Evolutionary conservation across 2,888 invertebrate genomes (phyloP).

Genomic region (Junonia oenone): DNA sequence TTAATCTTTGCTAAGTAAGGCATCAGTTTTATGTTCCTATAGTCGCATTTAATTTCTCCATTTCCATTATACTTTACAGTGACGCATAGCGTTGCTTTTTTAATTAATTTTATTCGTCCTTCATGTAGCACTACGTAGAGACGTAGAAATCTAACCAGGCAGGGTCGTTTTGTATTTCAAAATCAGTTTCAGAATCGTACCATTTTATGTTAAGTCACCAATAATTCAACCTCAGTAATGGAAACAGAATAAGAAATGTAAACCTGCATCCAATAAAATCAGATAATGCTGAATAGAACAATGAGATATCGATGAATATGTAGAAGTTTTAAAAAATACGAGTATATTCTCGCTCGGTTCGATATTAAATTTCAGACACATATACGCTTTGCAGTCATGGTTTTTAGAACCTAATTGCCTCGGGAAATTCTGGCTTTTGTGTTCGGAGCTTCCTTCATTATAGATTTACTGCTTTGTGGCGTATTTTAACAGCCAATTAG

Average conservation of each 20-base stretch:
- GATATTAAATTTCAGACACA: not conserved
- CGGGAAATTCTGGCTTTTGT: constrained; percentile 4
- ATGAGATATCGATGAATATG: not conserved
- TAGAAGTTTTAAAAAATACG: not conserved
- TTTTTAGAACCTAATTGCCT: not conserved
- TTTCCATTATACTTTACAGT: not conserved
- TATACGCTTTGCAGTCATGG: not conserved
- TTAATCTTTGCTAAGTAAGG: not conserved
- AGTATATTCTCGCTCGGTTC: not conserved
- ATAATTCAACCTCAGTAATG: too few relatives aligned
- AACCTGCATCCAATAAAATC: not conserved
- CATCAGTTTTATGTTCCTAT: not conserved
- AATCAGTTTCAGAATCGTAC: too few relatives aligned
- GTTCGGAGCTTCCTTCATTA: constrained; percentile 8
- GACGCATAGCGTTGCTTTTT: not conserved
- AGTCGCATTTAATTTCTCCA: not conserved
- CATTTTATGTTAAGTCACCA: too few relatives aligned
- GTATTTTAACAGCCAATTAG: constrained; percentile 2
- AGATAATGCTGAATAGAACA: not conserved
- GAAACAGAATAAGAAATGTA: too few relatives aligned
- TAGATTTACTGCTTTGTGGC: constrained; percentile 8
- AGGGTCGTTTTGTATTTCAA: too few relatives aligned
- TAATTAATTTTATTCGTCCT: not conserved
- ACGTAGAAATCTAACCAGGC: too few relatives aligned
- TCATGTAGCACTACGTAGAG: too few relatives aligned